phyloP scores from a whole-genome alignment of 1,140 invertebrate species.

The Trichogramma pretiosum region DNA sequence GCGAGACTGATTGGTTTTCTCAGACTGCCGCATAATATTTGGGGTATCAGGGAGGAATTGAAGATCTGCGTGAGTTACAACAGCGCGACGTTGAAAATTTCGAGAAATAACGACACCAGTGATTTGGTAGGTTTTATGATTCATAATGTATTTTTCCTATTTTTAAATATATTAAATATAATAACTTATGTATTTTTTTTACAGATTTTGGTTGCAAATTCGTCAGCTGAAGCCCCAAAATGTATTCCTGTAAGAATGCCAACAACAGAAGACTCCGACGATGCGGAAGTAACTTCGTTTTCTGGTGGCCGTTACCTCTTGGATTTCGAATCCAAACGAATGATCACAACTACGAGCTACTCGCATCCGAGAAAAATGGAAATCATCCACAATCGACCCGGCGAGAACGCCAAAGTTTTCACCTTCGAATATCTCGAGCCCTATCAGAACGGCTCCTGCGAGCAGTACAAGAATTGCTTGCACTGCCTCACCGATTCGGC shows the following conservation, averaged over 20 bases:
- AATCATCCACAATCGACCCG: conserved; percentile 61
- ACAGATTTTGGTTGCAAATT: conserved; percentile 52
- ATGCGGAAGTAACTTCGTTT: conserved; percentile 45
- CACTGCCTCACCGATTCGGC: conserved; percentile 79
- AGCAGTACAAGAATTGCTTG: conserved; percentile 71
- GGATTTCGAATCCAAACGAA: conserved; percentile 59
- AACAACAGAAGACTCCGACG: conserved; percentile 31
- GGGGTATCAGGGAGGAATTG: conserved; percentile 59
- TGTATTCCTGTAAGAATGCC: conserved; percentile 48
- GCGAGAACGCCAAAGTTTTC: conserved; percentile 68
- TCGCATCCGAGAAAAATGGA: conserved; percentile 70
- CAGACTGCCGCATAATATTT: conserved; percentile 57
- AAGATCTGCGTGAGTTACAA: conserved; percentile 66
- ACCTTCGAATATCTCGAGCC: conserved; percentile 86
- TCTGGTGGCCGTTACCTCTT: conserved; percentile 54
- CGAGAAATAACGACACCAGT: conserved; percentile 39
- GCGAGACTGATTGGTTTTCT: conserved; percentile 71
- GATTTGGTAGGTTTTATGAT: conserved; percentile 25
- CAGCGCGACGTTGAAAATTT: conserved; percentile 49
- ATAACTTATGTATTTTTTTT: too few relatives aligned
- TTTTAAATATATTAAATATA: conserved; percentile 8
- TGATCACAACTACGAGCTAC: conserved; percentile 38
- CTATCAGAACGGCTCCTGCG: conserved; percentile 70
- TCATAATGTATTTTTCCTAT: conserved; percentile 6
- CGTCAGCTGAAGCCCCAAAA: conserved; percentile 57